A percentile compares a stretch with the other conserved stretches of the same genome.
Evolutionary conservation across 2,797 vertebrate genomes (phyloP).

Genomic region (Nannoperca obscura): DNA sequence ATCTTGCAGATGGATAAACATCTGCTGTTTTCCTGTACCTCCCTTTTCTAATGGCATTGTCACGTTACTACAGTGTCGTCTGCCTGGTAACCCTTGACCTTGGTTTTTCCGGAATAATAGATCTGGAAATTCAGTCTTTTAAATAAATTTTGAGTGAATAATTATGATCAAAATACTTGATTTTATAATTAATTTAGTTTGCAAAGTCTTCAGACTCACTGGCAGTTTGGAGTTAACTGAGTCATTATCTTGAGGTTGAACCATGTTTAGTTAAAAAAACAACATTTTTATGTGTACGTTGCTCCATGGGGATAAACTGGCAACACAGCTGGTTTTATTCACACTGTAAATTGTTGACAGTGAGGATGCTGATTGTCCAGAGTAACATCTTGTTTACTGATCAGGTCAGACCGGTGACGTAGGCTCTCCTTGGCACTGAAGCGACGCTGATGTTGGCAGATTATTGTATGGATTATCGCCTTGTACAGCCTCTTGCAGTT

Average conservation of each 20-base stretch:
- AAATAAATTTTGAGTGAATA: too few species aligned
- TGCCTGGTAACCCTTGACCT: not conserved
- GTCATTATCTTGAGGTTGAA: not conserved
- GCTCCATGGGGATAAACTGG: not conserved
- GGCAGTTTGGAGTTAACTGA: not conserved
- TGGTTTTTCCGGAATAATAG: too few species aligned
- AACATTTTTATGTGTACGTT: not conserved
- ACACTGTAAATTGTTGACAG: not conserved
- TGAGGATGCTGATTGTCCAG: not conserved
- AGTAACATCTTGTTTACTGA: not conserved
- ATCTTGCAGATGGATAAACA: not conserved
- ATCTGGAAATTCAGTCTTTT: not conserved
- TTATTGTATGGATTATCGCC: not conserved
- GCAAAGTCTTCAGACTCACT: not conserved
- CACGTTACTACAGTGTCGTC: not conserved
- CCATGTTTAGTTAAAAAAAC: not conserved
- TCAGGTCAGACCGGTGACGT: not conserved
- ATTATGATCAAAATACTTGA: too few species aligned
- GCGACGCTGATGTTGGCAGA: not conserved
- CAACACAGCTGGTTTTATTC: not conserved
- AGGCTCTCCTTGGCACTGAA: not conserved
- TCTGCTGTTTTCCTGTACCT: not conserved
- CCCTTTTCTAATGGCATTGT: not conserved
- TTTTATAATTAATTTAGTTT: slow-evolving; percentile 6
- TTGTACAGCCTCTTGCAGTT: not conserved